Evolutionary conservation across 64 coral and sea anemone species (phyloP), one percentile per base, ranked within the genome.

Genomic region (Dendronephthya gigantea): DNA sequence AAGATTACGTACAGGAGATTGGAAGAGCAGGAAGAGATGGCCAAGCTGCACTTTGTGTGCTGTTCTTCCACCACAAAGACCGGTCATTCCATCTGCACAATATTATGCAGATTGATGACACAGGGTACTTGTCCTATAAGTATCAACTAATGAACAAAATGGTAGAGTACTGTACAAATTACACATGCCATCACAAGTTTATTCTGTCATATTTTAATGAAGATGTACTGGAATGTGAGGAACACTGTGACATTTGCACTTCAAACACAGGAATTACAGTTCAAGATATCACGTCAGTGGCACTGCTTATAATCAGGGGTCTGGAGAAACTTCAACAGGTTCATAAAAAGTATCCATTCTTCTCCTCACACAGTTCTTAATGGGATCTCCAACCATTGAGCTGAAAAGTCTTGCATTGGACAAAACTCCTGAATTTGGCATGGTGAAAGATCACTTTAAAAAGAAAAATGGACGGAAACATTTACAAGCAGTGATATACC

Each of bases 221-320:
- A 79, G 29, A 79, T 12, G 1, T 19, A 3, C 25, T 0, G 36
- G 72, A 79, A 4, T 79, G 72, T 39, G 72, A 34, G 25, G 72
- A 79, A 79, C 72, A 79, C 72, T 79, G 72, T 39, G 72, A 79
- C 32, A 79, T 15, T 79, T 38, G 72, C 37, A 79, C 32, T 36
- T 79, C 72, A 79, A 79, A 79, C 37, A 1, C 7, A 5, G 32
- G 9, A 79, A 79, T 4, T 79, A 16, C 29, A 16, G 9, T 39
- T 79, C 9, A 79, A 15, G 72, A 79, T 79, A 15, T 33, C n/a
- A 79, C 11, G 22, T 10, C 72, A 79, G 1, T 39, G 22, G 10
- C 72, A 36, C 6, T 9, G 9, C 36, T 16, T 79, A 19, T 79
- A 36, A 34, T 39, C 22, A 19, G 36, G 22, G 72, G 27, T 8